Base-by-base conservation (phyloP, 1,140 invertebrate genomes). In the Pogonus chalceus region DNA sequence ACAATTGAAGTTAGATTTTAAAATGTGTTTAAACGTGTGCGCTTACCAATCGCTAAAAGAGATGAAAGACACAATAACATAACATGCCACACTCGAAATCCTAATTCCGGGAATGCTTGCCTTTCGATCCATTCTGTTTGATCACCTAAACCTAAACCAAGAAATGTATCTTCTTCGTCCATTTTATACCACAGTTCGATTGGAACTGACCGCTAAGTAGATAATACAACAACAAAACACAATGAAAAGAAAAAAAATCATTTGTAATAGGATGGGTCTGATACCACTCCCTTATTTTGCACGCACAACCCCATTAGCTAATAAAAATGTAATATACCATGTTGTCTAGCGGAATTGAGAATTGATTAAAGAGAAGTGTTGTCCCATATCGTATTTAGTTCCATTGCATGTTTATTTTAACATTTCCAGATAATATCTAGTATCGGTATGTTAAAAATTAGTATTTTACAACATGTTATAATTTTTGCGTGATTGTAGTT, bases 21-120 rank as follows among this genome's bases (percentile, higher is more conserved):
- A 43, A 37, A 21, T 12, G 9, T 12, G 39, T 39, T 12, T 24
- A 51, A 23, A 37, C 35, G 26, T 56, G 35, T 24, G 23, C 56
- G 67, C 77, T 76, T 67, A 82, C 81, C 68, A 60, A 79, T 55
- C 56, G 72, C 60, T 9, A 74, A 68, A 52, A 80, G 63, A 46
- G 69, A 71, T 35, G 75, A 76, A 39, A 81, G 70, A 62, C 76
- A 77, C 51, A 82, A 65, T 61, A 80, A 78, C 60, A 83, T 77
- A 26, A 83, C 72, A 60, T 84, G 82, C 82, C 82, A 84, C 47
- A 79, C 69, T 56, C 80, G 65, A 56, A 84, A 72, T 52, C 74
- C 72, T 51, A 80, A 67, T 46, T 75, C 75, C 22, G 75, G 76
- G 24, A 77, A 59, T 23, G 79, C 68, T 35, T 65, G 60, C 49